phyloP scores from a whole-genome alignment of 1,140 invertebrate species.

The Yoshiicerus persimilis region DNA sequence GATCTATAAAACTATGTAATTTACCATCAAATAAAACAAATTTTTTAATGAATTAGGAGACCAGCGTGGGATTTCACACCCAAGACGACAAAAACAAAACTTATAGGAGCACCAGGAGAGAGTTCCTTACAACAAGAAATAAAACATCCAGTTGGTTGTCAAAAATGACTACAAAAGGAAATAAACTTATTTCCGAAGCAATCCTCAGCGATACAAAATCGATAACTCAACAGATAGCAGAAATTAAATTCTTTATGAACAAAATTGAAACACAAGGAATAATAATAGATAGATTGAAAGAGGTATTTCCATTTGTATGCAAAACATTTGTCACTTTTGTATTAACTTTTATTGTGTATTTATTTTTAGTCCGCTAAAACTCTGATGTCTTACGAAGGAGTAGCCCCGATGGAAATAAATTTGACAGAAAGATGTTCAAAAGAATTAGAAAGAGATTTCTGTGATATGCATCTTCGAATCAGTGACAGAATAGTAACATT shows the following conservation, averaged over 20 bases:
- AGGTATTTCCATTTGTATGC: background rate
- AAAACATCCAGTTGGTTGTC: background rate
- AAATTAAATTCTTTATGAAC: background rate
- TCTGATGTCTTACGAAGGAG: background rate
- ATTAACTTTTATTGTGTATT: background rate
- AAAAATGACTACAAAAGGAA: background rate
- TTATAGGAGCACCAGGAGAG: background rate
- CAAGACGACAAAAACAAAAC: background rate
- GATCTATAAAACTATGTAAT: background rate
- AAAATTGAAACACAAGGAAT: background rate
- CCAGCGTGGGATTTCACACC: background rate
- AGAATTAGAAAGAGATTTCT: slow-evolving; percentile 4
- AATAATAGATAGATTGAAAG: background rate
- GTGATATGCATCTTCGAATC: background rate
- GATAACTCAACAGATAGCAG: background rate
- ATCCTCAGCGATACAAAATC: background rate
- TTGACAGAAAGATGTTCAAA: background rate
- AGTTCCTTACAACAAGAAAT: slow-evolving; percentile 3
- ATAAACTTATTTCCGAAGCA: background rate
- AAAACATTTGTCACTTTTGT: too few species aligned
- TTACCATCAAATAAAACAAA: background rate
- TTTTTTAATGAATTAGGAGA: background rate
- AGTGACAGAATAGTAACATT: background rate
- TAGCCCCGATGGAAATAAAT: background rate
- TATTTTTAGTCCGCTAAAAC: background rate